These are phyloP conservation scores for Melanostigma gelatinosum DNA, from an alignment of 2,113 vertebrate species.

Conservation along the genomic window DNA sequence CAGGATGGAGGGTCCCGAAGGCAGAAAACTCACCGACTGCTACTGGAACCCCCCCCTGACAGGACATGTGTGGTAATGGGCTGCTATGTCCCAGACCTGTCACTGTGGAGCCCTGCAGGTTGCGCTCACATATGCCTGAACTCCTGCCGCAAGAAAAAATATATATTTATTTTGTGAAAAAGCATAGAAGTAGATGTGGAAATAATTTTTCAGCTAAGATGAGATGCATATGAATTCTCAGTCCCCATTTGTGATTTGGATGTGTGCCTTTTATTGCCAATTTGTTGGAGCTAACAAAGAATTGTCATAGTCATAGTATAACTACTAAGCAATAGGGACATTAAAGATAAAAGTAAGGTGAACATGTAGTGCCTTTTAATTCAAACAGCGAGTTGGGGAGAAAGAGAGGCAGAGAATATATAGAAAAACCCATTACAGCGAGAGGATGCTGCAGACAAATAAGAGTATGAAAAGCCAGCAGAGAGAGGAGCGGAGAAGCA, in stretches of 20 bases:
- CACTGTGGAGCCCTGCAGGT: conserved; percentile 47
- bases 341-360: neutral
- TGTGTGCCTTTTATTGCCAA: neutral
- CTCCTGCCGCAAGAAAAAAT: conserved; percentile 28
- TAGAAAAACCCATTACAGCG: neutral
- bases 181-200: neutral
- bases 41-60: conserved; percentile 25
- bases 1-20: conserved; percentile 1
- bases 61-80: conserved; percentile 66
- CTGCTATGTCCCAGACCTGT: conserved; percentile 59
- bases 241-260: neutral
- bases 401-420: neutral
- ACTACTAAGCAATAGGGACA: neutral
- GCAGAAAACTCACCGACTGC: conserved; percentile 16
- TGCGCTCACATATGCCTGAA: conserved; percentile 36
- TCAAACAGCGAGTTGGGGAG: neutral
- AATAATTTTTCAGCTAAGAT: conserved; percentile 1
- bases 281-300: neutral
- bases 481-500: conserved; percentile 16
- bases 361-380: neutral
- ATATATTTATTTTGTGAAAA: conserved; percentile 10
- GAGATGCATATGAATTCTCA: neutral
- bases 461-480: conserved; percentile 4
- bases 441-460: conserved; percentile 26
- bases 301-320: neutral